A percentile compares a stretch with the other conserved stretches of the same genome.
Conservation (phyloP, 2,113 vertebrate genomes). For the Rutilus rutilus region DNA sequence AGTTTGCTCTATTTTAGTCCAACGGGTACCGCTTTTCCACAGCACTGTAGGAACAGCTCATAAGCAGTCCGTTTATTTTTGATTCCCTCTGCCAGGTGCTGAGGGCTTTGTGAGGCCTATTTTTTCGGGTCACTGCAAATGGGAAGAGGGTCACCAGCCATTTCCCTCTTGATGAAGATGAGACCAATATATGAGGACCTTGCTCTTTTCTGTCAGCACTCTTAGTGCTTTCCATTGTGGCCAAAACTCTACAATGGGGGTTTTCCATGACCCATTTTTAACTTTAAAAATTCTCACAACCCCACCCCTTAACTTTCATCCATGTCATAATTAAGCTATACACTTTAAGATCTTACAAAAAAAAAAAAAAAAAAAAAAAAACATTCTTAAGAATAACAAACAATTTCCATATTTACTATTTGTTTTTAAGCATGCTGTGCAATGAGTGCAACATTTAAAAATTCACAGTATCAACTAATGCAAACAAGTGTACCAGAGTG, state of each 20-base stretch:
- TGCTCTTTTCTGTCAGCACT: neutral
- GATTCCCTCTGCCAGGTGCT: slow-evolving; percentile 34
- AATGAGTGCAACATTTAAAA: neutral
- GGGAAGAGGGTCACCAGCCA: neutral
- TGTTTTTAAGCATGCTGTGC: neutral
- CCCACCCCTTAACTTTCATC: neutral
- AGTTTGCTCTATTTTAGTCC: slow-evolving; percentile 51
- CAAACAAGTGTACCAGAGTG: too few species aligned
- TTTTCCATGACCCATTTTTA: slow-evolving; percentile 16
- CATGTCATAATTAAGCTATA: neutral
- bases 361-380: neutral
- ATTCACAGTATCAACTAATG: too few species aligned
- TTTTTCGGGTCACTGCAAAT: slow-evolving; percentile 8
- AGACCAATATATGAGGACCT: neutral
- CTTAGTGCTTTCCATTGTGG: neutral
- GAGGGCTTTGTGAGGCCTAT: slow-evolving; percentile 37
- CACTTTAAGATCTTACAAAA: neutral
- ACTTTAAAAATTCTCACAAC: neutral
- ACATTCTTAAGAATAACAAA: neutral
- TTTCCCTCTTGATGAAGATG: slow-evolving; percentile 18
- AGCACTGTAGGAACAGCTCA: slow-evolving; percentile 33
- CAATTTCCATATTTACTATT: neutral
- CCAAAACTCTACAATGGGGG: neutral
- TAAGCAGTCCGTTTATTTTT: slow-evolving; percentile 48
- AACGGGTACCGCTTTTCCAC: slow-evolving; percentile 25